phyloP scores from a whole-genome alignment of 1,140 invertebrate species.

The Doryteuthis pealeii region DNA sequence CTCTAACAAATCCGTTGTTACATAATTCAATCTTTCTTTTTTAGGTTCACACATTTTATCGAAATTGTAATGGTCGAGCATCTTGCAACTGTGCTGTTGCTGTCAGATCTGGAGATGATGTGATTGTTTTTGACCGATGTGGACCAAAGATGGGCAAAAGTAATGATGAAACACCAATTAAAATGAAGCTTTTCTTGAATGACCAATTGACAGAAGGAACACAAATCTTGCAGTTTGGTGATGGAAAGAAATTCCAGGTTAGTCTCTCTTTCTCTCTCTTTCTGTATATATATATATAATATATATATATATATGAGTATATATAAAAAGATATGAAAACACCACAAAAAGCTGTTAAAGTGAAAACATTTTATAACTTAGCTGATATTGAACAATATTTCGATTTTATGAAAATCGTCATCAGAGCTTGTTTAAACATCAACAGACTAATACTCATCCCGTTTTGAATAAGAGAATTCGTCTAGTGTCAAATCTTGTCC shows the following conservation, averaged over 20 bases:
- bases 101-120: constrained; percentile 47
- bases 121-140: constrained; percentile 51
- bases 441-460: too few species aligned
- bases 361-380: too few species aligned
- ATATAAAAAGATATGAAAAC: too few species aligned
- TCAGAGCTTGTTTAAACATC: too few species aligned
- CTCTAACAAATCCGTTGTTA: too few species aligned
- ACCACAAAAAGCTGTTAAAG: neutral
- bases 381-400: too few species aligned
- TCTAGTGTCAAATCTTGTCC: neutral
- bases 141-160: constrained; percentile 12
- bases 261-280: neutral
- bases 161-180: constrained; percentile 9
- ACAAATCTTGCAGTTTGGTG: constrained; percentile 26
- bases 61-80: constrained; percentile 31
- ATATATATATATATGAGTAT: too few species aligned
- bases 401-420: too few species aligned
- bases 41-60: constrained; percentile 40
- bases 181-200: constrained; percentile 31
- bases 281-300: neutral
- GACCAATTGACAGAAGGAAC: constrained; percentile 38
- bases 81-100: constrained; percentile 54
- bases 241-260: constrained; percentile 37
- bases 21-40: too few species aligned
- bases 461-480: too few species aligned